Evolutionary conservation across 2,113 vertebrate species (phyloP), one percentile per base, ranked within the genome.

Genomic region (Pteropus alecto): DNA sequence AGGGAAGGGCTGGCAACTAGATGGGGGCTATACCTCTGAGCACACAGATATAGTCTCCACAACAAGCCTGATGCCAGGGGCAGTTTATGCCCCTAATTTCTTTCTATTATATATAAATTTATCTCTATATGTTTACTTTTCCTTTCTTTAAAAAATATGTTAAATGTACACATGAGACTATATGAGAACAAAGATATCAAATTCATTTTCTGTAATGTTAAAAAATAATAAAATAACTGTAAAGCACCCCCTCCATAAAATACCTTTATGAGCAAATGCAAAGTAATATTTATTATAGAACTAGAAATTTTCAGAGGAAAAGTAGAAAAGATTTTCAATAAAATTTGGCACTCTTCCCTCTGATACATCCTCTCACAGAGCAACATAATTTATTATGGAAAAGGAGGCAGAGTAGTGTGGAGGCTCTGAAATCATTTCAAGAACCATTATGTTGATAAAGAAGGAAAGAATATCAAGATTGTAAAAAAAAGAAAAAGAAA

Each of bases 151-250:
- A 63, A 70, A 73, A 51, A 51, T 51, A 51, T 51, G 51, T 93
- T 92, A 61, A 95, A 96, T 82, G 68, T 85, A 73, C 67, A 96
- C n/a, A 19, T 6, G 96, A 77, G 68, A 82, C 38, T 60, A 35
- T 26, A 74, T 41, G 35, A 97, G 63, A 78, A 81, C 35, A 92
- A 93, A 96, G 82, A 88, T 43, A 96, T 87, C 63, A 93, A 93
- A 93, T 95, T 89, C 92, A 96, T 96, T 92, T 94, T 89, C 51
- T 82, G 63, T 95, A 85, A 48, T 89, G 19, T 79, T 79, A 38
- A 74, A 93, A 96, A 95, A 88, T 65, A 95, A 94, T 87, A 28
- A 96, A 94, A 96, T 84, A 92, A 87, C 26, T 65, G 24, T 65
- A 68, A 61, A 90, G 16, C 18, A 71, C 19, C 8, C 54, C 83